phyloP scores from a whole-genome alignment of 2,888 invertebrate species.

The Tanaodytes sp. region DNA sequence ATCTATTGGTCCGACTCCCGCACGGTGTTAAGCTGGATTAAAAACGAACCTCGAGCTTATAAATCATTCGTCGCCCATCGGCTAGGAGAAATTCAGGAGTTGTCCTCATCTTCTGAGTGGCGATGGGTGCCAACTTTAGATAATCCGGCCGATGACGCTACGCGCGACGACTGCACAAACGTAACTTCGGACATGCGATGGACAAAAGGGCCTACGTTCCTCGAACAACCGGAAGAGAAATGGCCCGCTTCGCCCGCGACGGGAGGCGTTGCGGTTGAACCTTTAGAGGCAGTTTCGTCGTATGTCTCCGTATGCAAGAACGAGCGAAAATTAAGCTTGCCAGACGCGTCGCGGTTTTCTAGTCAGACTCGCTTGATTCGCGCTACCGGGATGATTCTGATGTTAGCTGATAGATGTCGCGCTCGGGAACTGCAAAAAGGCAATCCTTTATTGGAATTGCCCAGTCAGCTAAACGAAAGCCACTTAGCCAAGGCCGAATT shows the following conservation, averaged over 20 bases:
- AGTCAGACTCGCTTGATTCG: background rate
- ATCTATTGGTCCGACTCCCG: constrained; percentile 35
- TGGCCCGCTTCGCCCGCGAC: no score
- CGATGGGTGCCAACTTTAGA: constrained; percentile 52
- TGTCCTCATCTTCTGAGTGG: constrained; percentile 54
- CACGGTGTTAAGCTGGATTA: constrained; percentile 53
- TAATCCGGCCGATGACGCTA: constrained; percentile 50
- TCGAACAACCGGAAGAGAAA: no score
- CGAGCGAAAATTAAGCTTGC: no score
- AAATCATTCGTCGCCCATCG: constrained; percentile 53
- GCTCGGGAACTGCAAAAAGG: background rate
- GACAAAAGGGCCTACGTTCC: background rate
- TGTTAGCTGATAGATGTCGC: no score
- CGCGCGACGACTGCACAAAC: background rate
- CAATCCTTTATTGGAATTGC: no score
- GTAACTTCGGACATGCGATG: background rate
- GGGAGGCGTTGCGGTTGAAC: no score
- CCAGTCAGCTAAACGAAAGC: no score
- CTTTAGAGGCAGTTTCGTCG: no score
- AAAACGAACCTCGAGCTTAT: constrained; percentile 32
- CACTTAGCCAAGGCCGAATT: no score
- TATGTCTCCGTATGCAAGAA: no score
- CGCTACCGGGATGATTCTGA: background rate
- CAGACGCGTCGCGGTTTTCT: no score
- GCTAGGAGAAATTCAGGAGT: constrained; percentile 53